Evolutionary conservation across 2,797 vertebrate genomes (phyloP), one percentile per base, ranked within the genome.

Genomic region (Diceros bicornis): DNA sequence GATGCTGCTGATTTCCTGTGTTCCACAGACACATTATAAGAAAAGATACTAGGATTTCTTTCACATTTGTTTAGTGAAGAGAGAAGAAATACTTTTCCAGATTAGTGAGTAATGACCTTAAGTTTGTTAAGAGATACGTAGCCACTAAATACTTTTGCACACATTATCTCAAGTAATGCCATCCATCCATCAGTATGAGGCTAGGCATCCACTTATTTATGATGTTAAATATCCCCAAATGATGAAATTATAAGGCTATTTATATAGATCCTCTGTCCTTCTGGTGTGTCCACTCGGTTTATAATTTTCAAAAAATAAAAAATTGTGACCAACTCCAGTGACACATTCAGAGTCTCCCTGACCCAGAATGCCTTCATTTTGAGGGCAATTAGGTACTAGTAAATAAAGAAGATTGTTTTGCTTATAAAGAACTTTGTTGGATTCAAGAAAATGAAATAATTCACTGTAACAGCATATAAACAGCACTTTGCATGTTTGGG

Each of bases 401-500:
- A 92, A 96, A 95, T 66, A 75, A 78, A 93, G 34, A 85, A 96
- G 17, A 75, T 61, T 3, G 47, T 74, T 84, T 59, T 77, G 23
- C 44, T 97, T 85, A 66, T n/a, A 72, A 62, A 82, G 41, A 88
- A 64, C 6, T 55, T 66, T 62, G 7, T n/a, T 83, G 23, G 21
- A 85, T 59, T 29, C 50, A 81, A 94, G 55, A 74, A 96, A 79
- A 91, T n/a, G 14, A 87, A 93, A 89, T 71, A 50, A 92, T 92
- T 75, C 21, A 79, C 50, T 84, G 47, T 27, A 93, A 72, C 18
- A 90, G 8, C 74, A 47, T 50, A 59, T 37, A 89, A 87, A 57
- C 13, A 55, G 10, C 17, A 94, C 7, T 83, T 89, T 44, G 77
- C 10, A 68, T 47, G 7, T 89, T 55, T 78, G 6, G 1, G 8